Evolutionary conservation across 2,888 invertebrate species (phyloP), one percentile per base, ranked within the genome.

Genomic region (Diogma glabrata): DNA sequence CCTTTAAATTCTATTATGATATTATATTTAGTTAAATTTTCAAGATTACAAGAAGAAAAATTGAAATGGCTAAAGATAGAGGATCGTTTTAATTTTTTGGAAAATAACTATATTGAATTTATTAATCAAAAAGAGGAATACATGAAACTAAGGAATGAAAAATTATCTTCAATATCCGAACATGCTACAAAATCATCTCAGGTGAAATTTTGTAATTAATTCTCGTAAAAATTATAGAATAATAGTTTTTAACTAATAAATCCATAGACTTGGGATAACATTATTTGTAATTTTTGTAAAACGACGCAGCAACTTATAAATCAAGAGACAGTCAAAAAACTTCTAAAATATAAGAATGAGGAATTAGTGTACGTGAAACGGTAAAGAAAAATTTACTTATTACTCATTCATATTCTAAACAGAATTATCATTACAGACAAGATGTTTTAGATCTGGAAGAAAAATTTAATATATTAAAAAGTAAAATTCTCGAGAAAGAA

Each of bases 81-180:
- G n/a, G 43, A 43, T 5, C 43, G 43, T 8, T 43, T 22, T n/a
- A 43, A 43, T 43, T 43, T 22, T 12, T 23, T 43, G 14, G 43
- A 43, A 22, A 43, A 43, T 10, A 43, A 43, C 14, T 43, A 43
- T n/a, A 43, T 43, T 8, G 43, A 43, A 23, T 43, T 43, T 43
- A 22, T 8, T 22, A 23, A 23, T 5, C 22, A 22, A 3, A 43
- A 43, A 43, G 43, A 22, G 6, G 43, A 43, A 4, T 43, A 43
- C n/a, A 22, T 22, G 22, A 43, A 43, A 9, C 8, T 43, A 23
- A 43, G 22, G 6, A 43, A 43, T 23, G 43, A 43, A 22, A 43
- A 43, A 43, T 6, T 43, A 3, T 20, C 20, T 43, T 20, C 43
- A 5, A 22, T 8, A 3, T 22, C 43, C 3, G 23, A 43, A 22